Evolutionary conservation across 2,888 invertebrate genomes (phyloP).

Genomic region (Agrochola lota): DNA sequence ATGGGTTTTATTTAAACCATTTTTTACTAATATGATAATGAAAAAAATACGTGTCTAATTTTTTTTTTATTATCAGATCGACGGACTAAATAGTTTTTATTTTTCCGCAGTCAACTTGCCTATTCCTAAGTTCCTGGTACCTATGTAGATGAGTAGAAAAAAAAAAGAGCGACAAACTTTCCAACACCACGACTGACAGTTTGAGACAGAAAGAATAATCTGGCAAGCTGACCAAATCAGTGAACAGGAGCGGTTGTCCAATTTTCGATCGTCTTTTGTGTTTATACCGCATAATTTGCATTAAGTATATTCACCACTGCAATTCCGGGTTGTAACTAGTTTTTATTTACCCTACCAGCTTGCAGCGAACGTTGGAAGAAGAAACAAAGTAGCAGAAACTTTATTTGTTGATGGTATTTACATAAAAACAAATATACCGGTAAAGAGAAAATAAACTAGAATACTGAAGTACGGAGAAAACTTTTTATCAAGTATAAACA

Average conservation of each 20-base stretch:
- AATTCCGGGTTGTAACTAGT: constrained; percentile 32
- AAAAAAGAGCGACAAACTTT: too few relatives aligned
- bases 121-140: too few relatives aligned
- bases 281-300: not conserved
- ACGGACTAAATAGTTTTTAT: too few relatives aligned
- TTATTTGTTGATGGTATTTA: constrained; percentile 27
- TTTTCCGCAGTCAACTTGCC: too few relatives aligned
- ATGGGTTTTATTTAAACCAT: too few relatives aligned
- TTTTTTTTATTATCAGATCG: too few relatives aligned
- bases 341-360: constrained; percentile 25
- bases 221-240: not conserved
- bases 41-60: too few relatives aligned
- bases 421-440: constrained; percentile 14
- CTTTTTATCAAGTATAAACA: not conserved
- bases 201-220: not conserved
- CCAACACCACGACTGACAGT: not conserved
- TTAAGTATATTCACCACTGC: constrained; percentile 13
- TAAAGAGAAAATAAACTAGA: not conserved
- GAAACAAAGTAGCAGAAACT: constrained; percentile 31
- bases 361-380: not conserved
- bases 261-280: not conserved
- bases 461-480: not conserved
- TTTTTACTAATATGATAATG: too few relatives aligned
- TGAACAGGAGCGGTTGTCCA: not conserved
- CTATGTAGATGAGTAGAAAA: too few relatives aligned